Base-by-base conservation (phyloP, 2,888 invertebrate species). In the Drosophila algonquin region DNA sequence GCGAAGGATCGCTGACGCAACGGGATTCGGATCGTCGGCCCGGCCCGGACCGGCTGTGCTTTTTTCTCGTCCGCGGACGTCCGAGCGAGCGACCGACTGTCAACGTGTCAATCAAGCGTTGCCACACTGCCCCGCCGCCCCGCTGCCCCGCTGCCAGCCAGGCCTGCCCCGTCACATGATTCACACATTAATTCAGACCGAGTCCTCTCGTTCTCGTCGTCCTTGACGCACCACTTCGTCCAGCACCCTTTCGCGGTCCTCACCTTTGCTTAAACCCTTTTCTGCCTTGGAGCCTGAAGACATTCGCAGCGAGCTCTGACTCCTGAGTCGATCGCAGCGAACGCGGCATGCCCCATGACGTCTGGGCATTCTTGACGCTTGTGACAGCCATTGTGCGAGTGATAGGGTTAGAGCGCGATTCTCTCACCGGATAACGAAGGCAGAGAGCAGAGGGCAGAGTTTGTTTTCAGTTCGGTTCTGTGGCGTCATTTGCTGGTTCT, bases 101-200 rank as follows among this genome's bases (percentile, higher is more conserved):
- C 90, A 90, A 90, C 86, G 89, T 90, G 90, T 90, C 91, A 90
- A 90, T 90, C 91, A 90, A 77, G 76, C 79, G 63, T 73, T 59
- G 56, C 54, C 63, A 60, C 56, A 47, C 75, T 62, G 76, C 74
- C 72, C 68, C 64, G 21, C 18, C 45, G 70, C 30, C 56, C 56
- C 60, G 27, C 27, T 27, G 27, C 27, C 27, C 30, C 30, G 30
- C 30, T 30, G 30, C 30, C 27, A 27, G 27, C 7, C 27, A 7
- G 27, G 60, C 54, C 52, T 64, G 59, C 51, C 48, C 32, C 63
- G 63, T 68, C 70, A 63, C 44, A 73, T 47, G 53, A 48, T 71
- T 50, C 59, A 30, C 8, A 30, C 30, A 74, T 72, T 54, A 58
- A 72, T 58, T 65, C 57, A 72, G 57, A 54, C 54, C 73, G 56